Evolutionary conservation across 2,113 vertebrate genomes (phyloP), one percentile per base, ranked within the genome.

Genomic region (Antechinus stuartii): DNA sequence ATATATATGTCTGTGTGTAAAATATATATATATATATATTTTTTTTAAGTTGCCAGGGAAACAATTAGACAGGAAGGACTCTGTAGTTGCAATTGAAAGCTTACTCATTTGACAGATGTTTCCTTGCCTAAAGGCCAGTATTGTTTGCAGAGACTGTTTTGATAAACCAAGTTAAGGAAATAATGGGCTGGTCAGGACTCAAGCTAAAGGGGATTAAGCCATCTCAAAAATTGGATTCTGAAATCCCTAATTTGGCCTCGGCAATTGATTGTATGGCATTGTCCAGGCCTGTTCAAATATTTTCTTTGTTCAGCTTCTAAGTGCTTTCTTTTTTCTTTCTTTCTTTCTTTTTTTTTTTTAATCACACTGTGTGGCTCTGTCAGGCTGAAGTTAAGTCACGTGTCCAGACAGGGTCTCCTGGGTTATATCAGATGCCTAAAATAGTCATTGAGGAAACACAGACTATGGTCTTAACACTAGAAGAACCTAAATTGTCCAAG

Each of bases 401-500:
- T 12, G 24, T 12, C 1, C 42, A 55, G 68, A 91, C 1, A 0
- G 42, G 46, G n/a, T 7, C 47, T 54, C 61, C 91, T 61, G 10
- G 84, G 22, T 27, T 14, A 25, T 30, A 35, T 30, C 42, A 47
- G 50, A 61, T 56, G 12, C 19, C 53, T 9, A 56, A 76, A 14
- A 46, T 61, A 53, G 22, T 91, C 49, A 11, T 52, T 89, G 27
- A 24, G 42, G 89, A 91, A 94, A 46, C 4, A 52, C 46, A 35
- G 27, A 30, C 57, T 55, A 24, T 9, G 53, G 24, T 90, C 94
- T 94, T 76, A 90, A 49, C n/a, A 30, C 76, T 61, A 54, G 30
- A 96, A n/a, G 54, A 96, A 92, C 46, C 50, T 93, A 94, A 89
- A 93, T 91, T 61, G 91, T 42, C n/a, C 92, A 91, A 84, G 92